Evolutionary conservation across 2,888 invertebrate species (phyloP).

Genomic region (Brassicogethes aeneus): DNA sequence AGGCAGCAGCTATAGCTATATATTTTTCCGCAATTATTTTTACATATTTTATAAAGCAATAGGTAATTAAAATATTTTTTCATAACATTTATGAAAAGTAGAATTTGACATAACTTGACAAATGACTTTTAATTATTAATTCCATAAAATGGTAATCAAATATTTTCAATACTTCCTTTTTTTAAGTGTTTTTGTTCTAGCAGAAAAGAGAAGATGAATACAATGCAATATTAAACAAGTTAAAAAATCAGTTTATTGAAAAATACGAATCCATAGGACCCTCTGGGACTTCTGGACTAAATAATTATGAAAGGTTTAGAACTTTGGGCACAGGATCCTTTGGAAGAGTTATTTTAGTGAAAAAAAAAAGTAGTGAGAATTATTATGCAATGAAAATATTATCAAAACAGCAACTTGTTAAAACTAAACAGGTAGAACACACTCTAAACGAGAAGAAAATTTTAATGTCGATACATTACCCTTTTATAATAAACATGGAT

Average conservation of each 20-base stretch:
- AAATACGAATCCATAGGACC: slow-evolving; percentile 41
- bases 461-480: slow-evolving; percentile 75
- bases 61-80: too few species aligned
- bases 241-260: slow-evolving; percentile 47
- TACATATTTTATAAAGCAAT: too few species aligned
- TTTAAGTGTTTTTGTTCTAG: slow-evolving; percentile 9
- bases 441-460: slow-evolving; percentile 86
- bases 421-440: slow-evolving; percentile 82
- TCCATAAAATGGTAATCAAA: too few species aligned
- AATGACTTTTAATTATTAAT: too few species aligned
- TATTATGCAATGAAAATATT: slow-evolving; percentile 84
- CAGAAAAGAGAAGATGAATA: slow-evolving; percentile 24
- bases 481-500: slow-evolving; percentile 79
- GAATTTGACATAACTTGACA: too few species aligned
- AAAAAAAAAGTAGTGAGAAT: slow-evolving; percentile 48
- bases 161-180: too few species aligned
- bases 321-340: slow-evolving; percentile 76
- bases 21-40: too few species aligned
- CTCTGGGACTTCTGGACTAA: slow-evolving; percentile 10
- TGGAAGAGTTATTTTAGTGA: slow-evolving; percentile 66
- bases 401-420: slow-evolving; percentile 76
- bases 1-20: too few species aligned
- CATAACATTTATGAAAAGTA: too few species aligned
- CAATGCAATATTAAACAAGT: slow-evolving; percentile 41
- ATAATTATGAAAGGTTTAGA: background rate